These are phyloP conservation scores for Intellagama lesueurii DNA, from an alignment of 2,797 vertebrate genomes.

Conservation along the genomic window DNA sequence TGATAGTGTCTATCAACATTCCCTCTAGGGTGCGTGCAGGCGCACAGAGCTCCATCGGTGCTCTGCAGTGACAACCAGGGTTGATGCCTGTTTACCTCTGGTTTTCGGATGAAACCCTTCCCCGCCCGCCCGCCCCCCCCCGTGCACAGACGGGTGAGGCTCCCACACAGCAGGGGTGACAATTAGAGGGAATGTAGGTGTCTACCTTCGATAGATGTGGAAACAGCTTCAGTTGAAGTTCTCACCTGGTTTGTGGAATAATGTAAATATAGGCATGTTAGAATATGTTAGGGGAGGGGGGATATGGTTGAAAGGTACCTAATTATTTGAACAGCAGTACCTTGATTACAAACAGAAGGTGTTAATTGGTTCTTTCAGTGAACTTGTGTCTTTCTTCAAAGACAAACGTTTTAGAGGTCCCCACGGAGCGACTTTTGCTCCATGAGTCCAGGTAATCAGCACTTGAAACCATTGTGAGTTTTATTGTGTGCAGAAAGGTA, in stretches of 20 bases:
- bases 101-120: neutral
- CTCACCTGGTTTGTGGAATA: neutral
- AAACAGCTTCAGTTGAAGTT: neutral
- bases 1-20: no score
- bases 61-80: no score
- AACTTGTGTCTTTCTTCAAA: neutral
- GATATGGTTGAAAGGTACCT: neutral
- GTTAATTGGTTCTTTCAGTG: neutral
- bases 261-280: neutral
- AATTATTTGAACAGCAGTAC: neutral
- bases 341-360: neutral
- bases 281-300: no score
- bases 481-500: neutral
- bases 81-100: neutral
- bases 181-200: neutral
- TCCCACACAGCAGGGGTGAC: neutral
- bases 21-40: no score
- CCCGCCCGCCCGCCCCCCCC: no score
- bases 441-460: neutral
- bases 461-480: slow-evolving; percentile 19
- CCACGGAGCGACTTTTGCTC: slow-evolving; percentile 4
- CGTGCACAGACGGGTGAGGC: neutral
- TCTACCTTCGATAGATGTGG: neutral
- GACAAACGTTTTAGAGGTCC: neutral
- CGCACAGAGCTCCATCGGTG: no score